These are phyloP conservation scores for Oreohelix idahoensis DNA, from an alignment of 1,140 invertebrate genomes.

Conservation along the genomic window DNA sequence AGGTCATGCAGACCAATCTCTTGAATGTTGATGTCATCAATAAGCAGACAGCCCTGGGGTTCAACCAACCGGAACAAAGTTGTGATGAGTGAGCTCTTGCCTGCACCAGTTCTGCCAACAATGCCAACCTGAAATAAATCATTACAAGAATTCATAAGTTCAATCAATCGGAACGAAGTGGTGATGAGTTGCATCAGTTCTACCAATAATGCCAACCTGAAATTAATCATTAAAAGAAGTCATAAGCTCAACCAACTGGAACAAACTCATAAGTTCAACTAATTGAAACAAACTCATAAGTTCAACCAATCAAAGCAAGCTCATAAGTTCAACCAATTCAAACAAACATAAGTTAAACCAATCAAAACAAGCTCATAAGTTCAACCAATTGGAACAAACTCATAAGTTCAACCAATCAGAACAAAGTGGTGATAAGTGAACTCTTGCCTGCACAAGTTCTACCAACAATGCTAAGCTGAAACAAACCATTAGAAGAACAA, in stretches of 20 bases:
- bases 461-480: too few relatives aligned
- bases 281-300: slow-evolving; percentile 71
- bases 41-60: slow-evolving; percentile 71
- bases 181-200: slow-evolving; percentile 77
- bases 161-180: slow-evolving; percentile 84
- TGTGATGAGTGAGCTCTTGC: slow-evolving; percentile 76
- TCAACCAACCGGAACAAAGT: slow-evolving; percentile 85
- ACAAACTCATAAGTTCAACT: slow-evolving; percentile 80
- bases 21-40: slow-evolving; percentile 57
- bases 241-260: slow-evolving; percentile 82
- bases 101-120: slow-evolving; percentile 76
- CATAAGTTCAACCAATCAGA: too few relatives aligned
- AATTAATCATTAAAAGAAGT: neutral
- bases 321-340: slow-evolving; percentile 76
- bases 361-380: slow-evolving; percentile 82
- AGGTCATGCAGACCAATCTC: slow-evolving; percentile 74
- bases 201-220: slow-evolving; percentile 71
- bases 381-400: slow-evolving; percentile 74
- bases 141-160: slow-evolving; percentile 68
- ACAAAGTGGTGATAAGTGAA: too few relatives aligned
- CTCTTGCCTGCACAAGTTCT: slow-evolving; percentile 76
- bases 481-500: too few relatives aligned
- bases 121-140: neutral
- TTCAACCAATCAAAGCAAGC: too few relatives aligned
- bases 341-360: slow-evolving; percentile 77